phyloP scores from a whole-genome alignment of 2,888 invertebrate species.

The Masnerella sp. region DNA sequence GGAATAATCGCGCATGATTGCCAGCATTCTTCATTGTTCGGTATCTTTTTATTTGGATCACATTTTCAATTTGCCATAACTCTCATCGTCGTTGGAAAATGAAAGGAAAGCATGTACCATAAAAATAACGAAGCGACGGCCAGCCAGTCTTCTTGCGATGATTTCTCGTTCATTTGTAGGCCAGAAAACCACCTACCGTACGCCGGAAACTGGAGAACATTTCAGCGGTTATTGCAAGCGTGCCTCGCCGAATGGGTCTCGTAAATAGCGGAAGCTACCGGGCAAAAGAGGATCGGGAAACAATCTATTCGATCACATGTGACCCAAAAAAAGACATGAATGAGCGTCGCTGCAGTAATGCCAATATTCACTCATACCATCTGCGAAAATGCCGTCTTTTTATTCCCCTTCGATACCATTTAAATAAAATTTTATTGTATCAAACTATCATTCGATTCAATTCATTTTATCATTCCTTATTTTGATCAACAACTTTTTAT shows the following conservation, averaged over 20 bases:
- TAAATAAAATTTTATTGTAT: background rate
- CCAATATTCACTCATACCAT: constrained; percentile 27
- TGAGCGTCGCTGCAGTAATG: constrained; percentile 26
- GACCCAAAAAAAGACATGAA: constrained; percentile 35
- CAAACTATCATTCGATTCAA: background rate
- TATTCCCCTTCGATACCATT: background rate
- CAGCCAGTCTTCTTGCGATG: constrained; percentile 42
- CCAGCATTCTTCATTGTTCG: constrained; percentile 32
- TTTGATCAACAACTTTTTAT: background rate
- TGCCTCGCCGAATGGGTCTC: constrained; percentile 35
- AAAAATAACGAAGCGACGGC: constrained; percentile 51
- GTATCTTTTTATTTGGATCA: constrained; percentile 42
- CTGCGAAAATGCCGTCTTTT: constrained; percentile 4
- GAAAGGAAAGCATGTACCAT: constrained; percentile 45
- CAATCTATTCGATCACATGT: constrained; percentile 46
- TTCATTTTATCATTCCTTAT: background rate
- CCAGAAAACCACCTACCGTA: constrained; percentile 35
- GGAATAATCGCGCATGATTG: constrained; percentile 32
- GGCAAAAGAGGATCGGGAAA: constrained; percentile 49
- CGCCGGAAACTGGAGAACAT: constrained; percentile 53
- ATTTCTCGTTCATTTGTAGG: constrained; percentile 51
- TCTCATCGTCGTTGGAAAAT: constrained; percentile 37
- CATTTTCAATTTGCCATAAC: constrained; percentile 53
- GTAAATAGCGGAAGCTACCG: constrained; percentile 50
- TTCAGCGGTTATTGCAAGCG: constrained; percentile 41